Evolutionary conservation across 2,113 vertebrate genomes (phyloP), one percentile per base, ranked within the genome.

Genomic region (Geothlypis trichas): DNA sequence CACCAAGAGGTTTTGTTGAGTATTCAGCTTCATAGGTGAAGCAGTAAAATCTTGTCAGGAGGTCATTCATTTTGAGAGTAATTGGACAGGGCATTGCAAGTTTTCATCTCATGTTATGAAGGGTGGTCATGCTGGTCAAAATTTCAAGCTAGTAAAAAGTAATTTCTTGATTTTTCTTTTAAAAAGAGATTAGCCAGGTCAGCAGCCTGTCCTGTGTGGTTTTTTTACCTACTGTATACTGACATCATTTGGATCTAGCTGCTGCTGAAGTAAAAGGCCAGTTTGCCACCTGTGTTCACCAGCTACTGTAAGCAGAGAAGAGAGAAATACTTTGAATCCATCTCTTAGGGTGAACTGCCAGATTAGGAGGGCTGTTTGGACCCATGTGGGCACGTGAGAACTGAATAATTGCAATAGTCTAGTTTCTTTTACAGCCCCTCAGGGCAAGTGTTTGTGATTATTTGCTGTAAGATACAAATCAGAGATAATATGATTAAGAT

Each of bases 351-450:
- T 46, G 46, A 46, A 54, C 18, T 9, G 1, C 42, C 37, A n/a
- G 0, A 3, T 71, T 33, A 31, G 49, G 33, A 75, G 42, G 20
- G 61, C 46, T 63, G 6, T 51, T 73, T 0, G 0, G 19, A 75
- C 30, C 47, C 2, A 2, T 28, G 4, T 54, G 61, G 47, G 15
- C 13, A 8, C 35, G 10, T 5, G 11, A 65, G 41, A 93, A 59
- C 44, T 39, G 10, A 88, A 23, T 69, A 63, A 82, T 30, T 58
- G 12, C 63, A 71, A 42, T 51, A 51, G 14, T 61, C 22, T 68
- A 24, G 31, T 54, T 78, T 95, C 15, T 65, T 77, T 75, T 90
- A 47, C 13, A 74, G 49, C 20, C 42, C 30, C 27, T 90, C 15
- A 85, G 63, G 61, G 46, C 24, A 66, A 75, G 15, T 46, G 18